Base-by-base conservation (phyloP, 2,113 vertebrate genomes). In the Megaleporinus macrocephalus region DNA sequence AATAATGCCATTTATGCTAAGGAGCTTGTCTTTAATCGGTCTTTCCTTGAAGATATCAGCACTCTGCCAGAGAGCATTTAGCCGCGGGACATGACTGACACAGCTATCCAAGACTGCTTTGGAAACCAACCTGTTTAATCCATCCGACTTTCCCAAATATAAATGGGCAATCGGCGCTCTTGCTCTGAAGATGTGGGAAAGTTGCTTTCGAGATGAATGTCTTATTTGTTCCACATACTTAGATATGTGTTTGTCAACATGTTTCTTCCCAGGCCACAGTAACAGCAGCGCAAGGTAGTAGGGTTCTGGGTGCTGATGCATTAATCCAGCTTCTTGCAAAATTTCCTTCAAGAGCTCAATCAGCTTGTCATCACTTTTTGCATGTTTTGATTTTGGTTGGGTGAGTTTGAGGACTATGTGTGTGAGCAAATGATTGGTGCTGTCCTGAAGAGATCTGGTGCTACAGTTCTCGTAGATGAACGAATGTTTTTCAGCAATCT, bases 241-340 rank as follows among this genome's bases (percentile, higher is more conserved):
- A 0, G 1, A 4, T 0, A 92, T 87, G 11, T 88, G 76, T 0
- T 71, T 53, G 22, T 87, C 75, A 65, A 72, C 65, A 16, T 80
- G 27, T 0, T 57, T 33, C 4, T 74, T 80, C 53, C 65, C 71
- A 0, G 91, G 91, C 91, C 91, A 92, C 33, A 91, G 53, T 14
- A 92, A 78, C 0, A 92, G 85, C 6, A 92, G 68, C 22, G 87
- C 86, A 72, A 90, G 33, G 4, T 89, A 91, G 81, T 90, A 90
- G 0, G 89, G n/a, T 0, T 91, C 91, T 44, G 91, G 89, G 41
- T 71, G 36, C 9, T 2, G 62, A 49, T 87, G 44, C 0, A 0
- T 0, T 20, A 74, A 51, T 24, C 89, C 89, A 18, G 83, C 76
- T 0, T 85, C 78, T 6, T 91, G 88, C 53, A 92, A 81, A 29